phyloP scores from a whole-genome alignment of 2,888 invertebrate species.

The Eucera pruinosa region DNA sequence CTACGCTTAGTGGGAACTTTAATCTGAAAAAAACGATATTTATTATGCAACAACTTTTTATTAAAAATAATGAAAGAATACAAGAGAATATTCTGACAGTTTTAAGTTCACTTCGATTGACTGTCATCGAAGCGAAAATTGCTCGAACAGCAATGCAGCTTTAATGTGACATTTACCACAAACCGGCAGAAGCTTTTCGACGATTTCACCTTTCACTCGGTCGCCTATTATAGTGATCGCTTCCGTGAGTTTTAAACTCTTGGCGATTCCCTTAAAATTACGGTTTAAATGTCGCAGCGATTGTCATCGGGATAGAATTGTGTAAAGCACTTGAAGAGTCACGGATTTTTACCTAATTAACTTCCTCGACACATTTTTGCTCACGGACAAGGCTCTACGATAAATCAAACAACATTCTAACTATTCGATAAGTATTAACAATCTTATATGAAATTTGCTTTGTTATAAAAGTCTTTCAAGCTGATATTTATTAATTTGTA shows the following conservation, averaged over 20 bases:
- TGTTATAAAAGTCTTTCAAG: conserved; percentile 3
- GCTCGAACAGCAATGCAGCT: not conserved
- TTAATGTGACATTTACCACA: not conserved
- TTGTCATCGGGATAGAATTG: conserved; percentile 71
- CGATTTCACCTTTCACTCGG: not conserved
- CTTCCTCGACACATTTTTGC: conserved; percentile 1
- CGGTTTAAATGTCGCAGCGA: conserved; percentile 58
- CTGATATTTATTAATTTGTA: not conserved
- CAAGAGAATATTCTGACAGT: not conserved
- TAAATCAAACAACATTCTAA: not conserved
- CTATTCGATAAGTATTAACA: not conserved
- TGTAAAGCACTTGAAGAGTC: conserved; percentile 74
- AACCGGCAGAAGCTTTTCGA: not conserved
- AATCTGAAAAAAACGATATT: too few species aligned
- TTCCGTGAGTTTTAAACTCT: not conserved
- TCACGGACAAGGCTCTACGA: conserved; percentile 45
- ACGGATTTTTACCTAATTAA: conserved; percentile 26
- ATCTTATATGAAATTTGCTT: not conserved
- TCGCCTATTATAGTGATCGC: not conserved
- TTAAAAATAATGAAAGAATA: not conserved
- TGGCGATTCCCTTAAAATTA: conserved; percentile 42
- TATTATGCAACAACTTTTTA: too few species aligned
- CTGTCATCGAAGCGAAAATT: not conserved
- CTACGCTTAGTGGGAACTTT: too few species aligned
- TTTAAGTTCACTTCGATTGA: not conserved